Conservation (phyloP, 2,888 invertebrate genomes). For the Eristalis arbustorum region DNA sequence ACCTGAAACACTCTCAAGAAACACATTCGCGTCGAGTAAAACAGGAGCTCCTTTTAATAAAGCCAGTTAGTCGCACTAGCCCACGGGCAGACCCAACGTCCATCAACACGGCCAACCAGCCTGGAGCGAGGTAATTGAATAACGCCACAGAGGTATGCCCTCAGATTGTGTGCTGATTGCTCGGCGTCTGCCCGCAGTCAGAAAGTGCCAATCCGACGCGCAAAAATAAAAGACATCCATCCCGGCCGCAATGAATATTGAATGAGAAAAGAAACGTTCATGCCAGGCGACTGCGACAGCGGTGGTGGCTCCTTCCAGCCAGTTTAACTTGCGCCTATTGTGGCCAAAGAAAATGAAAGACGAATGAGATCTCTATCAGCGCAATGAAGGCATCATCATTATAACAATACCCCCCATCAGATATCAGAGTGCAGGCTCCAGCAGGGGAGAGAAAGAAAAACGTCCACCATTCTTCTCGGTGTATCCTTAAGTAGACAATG, state of each 20-base stretch:
- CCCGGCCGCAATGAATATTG: background rate
- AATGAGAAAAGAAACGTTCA: constrained; percentile 37
- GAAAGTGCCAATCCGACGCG: background rate
- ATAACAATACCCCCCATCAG: constrained; percentile 64
- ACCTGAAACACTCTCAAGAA: background rate
- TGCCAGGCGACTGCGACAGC: background rate
- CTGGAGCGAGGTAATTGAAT: background rate
- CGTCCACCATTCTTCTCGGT: constrained; percentile 52
- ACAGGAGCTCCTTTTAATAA: background rate
- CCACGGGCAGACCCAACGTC: background rate
- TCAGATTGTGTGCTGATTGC: background rate
- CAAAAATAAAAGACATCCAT: background rate
- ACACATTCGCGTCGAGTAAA: background rate
- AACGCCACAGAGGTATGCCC: background rate
- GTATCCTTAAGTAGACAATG: constrained; percentile 66
- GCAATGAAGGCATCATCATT: constrained; percentile 68
- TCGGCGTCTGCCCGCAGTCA: background rate
- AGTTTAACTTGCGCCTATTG: constrained; percentile 63
- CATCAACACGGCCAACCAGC: background rate
- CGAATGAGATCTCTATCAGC: constrained; percentile 65
- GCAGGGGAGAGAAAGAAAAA: background rate
- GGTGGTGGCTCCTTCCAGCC: constrained; percentile 33
- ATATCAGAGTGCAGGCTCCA: constrained; percentile 38
- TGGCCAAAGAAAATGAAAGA: constrained; percentile 57
- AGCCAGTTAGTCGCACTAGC: background rate